These are phyloP conservation scores for Taurulus bubalis DNA, from an alignment of 2,113 vertebrate genomes.

Conservation along the genomic window DNA sequence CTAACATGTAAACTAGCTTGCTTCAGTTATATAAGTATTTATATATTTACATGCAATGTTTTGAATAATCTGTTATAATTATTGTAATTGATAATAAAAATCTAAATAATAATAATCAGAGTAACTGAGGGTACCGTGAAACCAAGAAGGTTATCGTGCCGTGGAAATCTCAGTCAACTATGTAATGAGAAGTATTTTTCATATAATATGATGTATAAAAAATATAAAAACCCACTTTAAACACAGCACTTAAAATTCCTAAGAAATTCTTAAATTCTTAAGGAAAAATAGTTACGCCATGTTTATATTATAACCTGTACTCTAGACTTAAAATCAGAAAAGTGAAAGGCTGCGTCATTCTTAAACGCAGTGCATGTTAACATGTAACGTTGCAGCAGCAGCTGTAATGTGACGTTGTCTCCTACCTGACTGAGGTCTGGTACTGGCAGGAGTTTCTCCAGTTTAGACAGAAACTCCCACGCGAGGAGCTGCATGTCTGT, in stretches of 20 bases:
- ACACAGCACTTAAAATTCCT: too few relatives aligned
- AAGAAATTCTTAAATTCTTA: not conserved
- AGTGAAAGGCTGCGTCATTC: not conserved
- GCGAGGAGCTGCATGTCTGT: slow-evolving; percentile 81
- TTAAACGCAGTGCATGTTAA: not conserved
- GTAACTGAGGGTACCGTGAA: too few relatives aligned
- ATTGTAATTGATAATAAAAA: too few relatives aligned
- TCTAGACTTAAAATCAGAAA: not conserved
- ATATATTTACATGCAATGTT: too few relatives aligned
- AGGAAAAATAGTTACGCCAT: not conserved
- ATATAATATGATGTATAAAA: too few relatives aligned
- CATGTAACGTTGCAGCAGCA: not conserved
- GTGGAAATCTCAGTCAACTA: not conserved
- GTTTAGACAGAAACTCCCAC: slow-evolving; percentile 82
- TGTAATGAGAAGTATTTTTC: not conserved
- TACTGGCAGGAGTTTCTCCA: slow-evolving; percentile 78
- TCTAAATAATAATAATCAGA: too few relatives aligned
- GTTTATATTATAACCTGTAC: not conserved
- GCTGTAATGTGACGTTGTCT: not conserved
- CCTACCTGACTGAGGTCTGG: slow-evolving; percentile 74
- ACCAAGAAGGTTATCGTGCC: too few relatives aligned
- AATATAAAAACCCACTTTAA: too few relatives aligned
- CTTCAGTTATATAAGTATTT: too few relatives aligned
- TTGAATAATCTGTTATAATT: too few relatives aligned
- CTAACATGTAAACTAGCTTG: too few relatives aligned